phyloP scores from a whole-genome alignment of 2,888 invertebrate genomes.

The Eudasyphora cyanicolor region DNA sequence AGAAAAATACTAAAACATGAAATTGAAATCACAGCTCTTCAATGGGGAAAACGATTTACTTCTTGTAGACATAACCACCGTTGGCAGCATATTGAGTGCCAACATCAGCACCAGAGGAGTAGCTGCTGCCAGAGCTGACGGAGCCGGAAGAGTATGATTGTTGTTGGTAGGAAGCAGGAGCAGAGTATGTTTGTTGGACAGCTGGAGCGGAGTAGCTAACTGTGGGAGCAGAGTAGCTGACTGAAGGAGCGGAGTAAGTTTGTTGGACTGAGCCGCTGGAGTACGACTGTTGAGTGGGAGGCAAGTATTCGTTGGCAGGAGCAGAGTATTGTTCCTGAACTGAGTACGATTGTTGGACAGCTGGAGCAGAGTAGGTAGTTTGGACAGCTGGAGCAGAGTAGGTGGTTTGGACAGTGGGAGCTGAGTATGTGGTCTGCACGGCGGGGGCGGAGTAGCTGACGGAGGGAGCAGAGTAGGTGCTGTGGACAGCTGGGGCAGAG shows the following conservation, averaged over 20 bases:
- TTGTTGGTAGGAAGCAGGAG: conserved; percentile 19
- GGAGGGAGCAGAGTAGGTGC: conserved; percentile 66
- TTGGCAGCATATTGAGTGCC: conserved; percentile 78
- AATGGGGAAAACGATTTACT: conserved; percentile 66
- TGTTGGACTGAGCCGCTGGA: conserved; percentile 52
- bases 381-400: conserved; percentile 41
- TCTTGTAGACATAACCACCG: conserved; percentile 77
- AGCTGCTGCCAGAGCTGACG: conserved; percentile 24
- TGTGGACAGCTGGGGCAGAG: conserved; percentile 46
- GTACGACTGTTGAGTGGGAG: background rate
- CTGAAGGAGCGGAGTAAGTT: conserved; percentile 60
- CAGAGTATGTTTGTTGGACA: background rate
- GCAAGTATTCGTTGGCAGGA: conserved; percentile 28
- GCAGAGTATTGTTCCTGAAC: conserved; percentile 18
- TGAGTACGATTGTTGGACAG: background rate
- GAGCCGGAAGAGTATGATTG: conserved; percentile 28
- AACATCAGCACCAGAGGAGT: conserved; percentile 65
- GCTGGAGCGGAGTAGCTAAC: conserved; percentile 16
- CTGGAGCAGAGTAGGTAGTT: background rate
- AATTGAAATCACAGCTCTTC: conserved; percentile 47
- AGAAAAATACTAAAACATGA: conserved; percentile 51
- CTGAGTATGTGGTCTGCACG: conserved; percentile 57
- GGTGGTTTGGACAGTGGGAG: conserved; percentile 49
- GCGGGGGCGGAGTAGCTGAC: conserved; percentile 58
- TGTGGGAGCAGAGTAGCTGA: conserved; percentile 13